Evolutionary conservation across 2,113 vertebrate species (phyloP).

Genomic region (Neotragus moschatus): DNA sequence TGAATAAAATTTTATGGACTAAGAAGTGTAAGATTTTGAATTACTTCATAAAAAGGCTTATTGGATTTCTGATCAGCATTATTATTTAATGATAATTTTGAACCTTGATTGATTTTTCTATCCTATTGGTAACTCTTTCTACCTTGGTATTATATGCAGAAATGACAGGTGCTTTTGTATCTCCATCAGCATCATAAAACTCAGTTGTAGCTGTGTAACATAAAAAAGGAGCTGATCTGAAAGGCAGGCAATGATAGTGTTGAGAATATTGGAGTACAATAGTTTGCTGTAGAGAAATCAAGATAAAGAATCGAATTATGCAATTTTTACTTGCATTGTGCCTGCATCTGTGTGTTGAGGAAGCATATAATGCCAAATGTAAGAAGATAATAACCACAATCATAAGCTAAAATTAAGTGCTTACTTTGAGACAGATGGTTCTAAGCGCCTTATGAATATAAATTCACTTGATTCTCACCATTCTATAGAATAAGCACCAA

Average conservation of each 20-base stretch:
- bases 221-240: not conserved
- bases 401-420: not conserved
- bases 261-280: not conserved
- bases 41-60: not conserved
- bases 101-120: not conserved
- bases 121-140: not conserved
- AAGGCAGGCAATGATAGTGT: not conserved
- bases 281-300: not conserved
- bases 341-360: not conserved
- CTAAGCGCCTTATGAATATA: not conserved
- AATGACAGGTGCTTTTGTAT: not conserved
- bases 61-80: not conserved
- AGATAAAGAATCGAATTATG: not conserved
- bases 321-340: not conserved
- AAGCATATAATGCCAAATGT: not conserved
- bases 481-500: not conserved
- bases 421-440: not conserved
- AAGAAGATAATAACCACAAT: not conserved
- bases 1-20: not conserved
- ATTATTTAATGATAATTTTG: not conserved
- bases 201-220: not conserved
- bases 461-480: not conserved
- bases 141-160: not conserved
- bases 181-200: not conserved
- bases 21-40: not conserved